These are phyloP conservation scores for Tylochromis polylepis DNA, from an alignment of 2,113 vertebrate genomes.

Conservation along the genomic window DNA sequence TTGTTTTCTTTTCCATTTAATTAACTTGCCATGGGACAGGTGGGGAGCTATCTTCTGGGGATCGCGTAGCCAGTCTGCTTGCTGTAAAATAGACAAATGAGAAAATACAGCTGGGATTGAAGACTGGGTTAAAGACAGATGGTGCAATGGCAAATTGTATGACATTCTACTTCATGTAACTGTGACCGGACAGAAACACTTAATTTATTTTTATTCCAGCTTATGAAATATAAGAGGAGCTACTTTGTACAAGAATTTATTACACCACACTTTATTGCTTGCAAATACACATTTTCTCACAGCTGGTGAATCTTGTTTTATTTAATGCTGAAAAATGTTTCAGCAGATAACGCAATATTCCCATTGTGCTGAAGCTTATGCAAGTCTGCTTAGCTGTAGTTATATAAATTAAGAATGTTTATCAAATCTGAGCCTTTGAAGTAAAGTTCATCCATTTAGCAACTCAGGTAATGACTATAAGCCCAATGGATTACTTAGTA, in stretches of 20 bases:
- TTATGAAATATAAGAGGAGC: not conserved
- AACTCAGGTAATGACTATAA: slow-evolving; percentile 54
- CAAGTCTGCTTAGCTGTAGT: not conserved
- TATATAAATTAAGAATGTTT: slow-evolving; percentile 40
- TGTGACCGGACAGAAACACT: slow-evolving; percentile 9
- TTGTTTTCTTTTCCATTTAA: slow-evolving; percentile 71
- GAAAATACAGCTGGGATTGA: slow-evolving; percentile 32
- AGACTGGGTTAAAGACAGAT: slow-evolving; percentile 50
- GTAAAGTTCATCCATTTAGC: slow-evolving; percentile 52
- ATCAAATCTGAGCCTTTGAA: slow-evolving; percentile 44
- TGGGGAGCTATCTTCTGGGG: slow-evolving; percentile 40
- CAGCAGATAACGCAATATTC: not conserved
- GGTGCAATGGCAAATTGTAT: slow-evolving; percentile 27
- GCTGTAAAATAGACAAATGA: slow-evolving; percentile 55
- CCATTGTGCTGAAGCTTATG: not conserved
- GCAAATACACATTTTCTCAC: not conserved
- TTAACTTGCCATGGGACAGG: slow-evolving; percentile 73
- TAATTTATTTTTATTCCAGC: not conserved
- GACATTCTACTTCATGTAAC: slow-evolving; percentile 53
- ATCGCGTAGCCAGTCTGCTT: slow-evolving; percentile 29
- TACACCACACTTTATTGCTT: not conserved
- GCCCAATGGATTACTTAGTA: slow-evolving; percentile 46
- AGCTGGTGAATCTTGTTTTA: not conserved
- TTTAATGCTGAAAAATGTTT: not conserved
- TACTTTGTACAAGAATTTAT: not conserved